Base-by-base conservation (phyloP, 2,113 vertebrate genomes). In the Coptodon bakossiorum region DNA sequence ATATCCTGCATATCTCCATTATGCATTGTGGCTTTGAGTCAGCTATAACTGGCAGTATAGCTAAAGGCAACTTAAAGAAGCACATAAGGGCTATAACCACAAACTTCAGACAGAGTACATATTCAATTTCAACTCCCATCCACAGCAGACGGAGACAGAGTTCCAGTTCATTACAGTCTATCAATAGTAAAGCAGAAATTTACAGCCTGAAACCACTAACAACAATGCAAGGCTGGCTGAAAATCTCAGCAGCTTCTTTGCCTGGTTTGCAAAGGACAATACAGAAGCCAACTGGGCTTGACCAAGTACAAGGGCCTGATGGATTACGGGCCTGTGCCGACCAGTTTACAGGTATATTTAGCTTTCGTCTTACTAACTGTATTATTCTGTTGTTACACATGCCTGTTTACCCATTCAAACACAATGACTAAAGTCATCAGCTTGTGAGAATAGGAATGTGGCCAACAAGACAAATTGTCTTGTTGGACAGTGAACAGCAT, bases 301-400 rank as follows among this genome's bases (percentile, higher is more conserved):
- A 78, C 73, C 73, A n/a, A 31, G 73, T 31, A 13, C 73, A 78
- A 50, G 43, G 24, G 9, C 16, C 71, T 50, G 71, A 76, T 29
- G 73, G 6, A 50, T 2, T 1, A 5, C 0, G 1, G 73, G 6
- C 45, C 27, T 52, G 73, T 1, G 17, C 1, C 0, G 2, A 34
- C 43, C 45, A 1, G 45, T 78, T 78, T 52, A 19, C 13, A 7
- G 73, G 73, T 48, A 78, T 1, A n/a, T 78, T 78, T 50, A 78
- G 27, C 24, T 78, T 78, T 8, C 7, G 27, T 52, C 6, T 52
- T 78, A 78, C 31, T 78, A 52, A 31, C 6, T 52, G 45, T 19
- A 34, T 7, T 78, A 34, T 6, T 78, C 17, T 52, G 10, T 0
- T n/a, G 45, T 52, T 31, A 34, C 17, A 76, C 43, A 31, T 31